Evolutionary conservation across 1,140 invertebrate genomes (phyloP).

Genomic region (Polypedilum pembai): DNA sequence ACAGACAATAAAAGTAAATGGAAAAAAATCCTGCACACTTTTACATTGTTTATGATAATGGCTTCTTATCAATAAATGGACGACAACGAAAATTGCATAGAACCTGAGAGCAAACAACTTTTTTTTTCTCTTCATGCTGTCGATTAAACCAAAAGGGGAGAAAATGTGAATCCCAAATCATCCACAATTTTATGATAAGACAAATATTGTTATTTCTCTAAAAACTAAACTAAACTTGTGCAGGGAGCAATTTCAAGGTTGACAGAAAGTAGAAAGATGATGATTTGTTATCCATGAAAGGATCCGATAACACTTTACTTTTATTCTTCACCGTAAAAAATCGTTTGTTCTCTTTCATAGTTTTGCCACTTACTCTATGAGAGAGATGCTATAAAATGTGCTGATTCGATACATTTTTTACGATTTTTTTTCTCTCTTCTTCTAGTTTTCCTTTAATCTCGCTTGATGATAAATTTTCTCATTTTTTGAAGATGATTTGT

Average conservation of each 20-base stretch:
- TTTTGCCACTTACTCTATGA: not conserved
- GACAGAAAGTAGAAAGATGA: conserved; percentile 4
- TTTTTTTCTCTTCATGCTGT: not conserved
- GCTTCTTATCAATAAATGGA: conserved; percentile 25
- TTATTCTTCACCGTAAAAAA: conserved; percentile 16
- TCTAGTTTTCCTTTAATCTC: too few relatives aligned
- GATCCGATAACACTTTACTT: conserved; percentile 23
- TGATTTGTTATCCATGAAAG: conserved; percentile 27
- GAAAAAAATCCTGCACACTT: conserved; percentile 22
- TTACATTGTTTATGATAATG: conserved; percentile 25
- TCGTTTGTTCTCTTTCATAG: not conserved
- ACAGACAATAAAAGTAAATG: conserved; percentile 26
- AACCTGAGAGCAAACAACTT: not conserved
- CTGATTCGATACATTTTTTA: conserved; percentile 3
- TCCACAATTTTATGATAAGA: conserved; percentile 26
- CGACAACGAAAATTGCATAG: conserved; percentile 11
- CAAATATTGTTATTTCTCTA: conserved; percentile 9
- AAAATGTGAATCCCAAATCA: not conserved
- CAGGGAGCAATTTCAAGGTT: conserved; percentile 23
- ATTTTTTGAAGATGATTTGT: too few relatives aligned
- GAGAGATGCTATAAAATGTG: not conserved
- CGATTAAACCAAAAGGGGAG: not conserved
- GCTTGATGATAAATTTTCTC: too few relatives aligned
- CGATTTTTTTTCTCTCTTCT: not conserved
- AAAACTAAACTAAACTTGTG: not conserved